A percentile compares a stretch with the other conserved stretches of the same genome.
Conservation (phyloP, 2,888 invertebrate species). For the Pyrochroa serraticornis region DNA sequence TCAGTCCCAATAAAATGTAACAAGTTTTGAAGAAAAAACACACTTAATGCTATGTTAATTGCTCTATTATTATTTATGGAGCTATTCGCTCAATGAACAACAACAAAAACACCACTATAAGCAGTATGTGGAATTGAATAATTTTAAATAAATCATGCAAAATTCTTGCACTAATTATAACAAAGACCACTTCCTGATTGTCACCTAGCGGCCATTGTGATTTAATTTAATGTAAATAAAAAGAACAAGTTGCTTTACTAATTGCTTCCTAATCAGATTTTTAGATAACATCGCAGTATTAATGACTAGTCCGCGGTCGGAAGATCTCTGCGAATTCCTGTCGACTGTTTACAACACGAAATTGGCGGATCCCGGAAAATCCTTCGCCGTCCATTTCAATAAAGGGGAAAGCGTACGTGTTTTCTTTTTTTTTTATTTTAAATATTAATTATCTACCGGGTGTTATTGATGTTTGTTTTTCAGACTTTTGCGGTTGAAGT, state of each 20-base stretch:
- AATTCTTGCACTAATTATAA: constrained; percentile 1
- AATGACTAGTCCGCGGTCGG: constrained; percentile 65
- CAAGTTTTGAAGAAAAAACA: no score
- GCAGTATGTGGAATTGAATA: constrained; percentile 5
- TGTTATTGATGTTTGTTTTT: constrained; percentile 48
- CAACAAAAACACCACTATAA: background rate
- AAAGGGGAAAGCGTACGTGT: constrained; percentile 64
- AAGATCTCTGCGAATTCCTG: constrained; percentile 68
- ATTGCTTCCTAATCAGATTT: constrained; percentile 60
- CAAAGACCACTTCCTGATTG: constrained; percentile 10
- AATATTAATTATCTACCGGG: background rate
- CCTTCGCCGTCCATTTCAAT: constrained; percentile 67
- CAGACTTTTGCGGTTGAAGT: constrained; percentile 81
- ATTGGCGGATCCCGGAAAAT: constrained; percentile 72
- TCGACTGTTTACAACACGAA: constrained; percentile 70
- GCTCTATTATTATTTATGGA: constrained; percentile 10
- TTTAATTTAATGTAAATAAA: background rate
- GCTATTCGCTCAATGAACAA: constrained; percentile 4
- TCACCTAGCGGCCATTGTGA: background rate
- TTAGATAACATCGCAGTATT: constrained; percentile 83
- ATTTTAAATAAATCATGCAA: constrained; percentile 14
- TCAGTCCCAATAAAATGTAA: no score
- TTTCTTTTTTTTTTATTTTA: constrained; percentile 3
- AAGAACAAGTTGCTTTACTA: background rate
- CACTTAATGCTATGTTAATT: background rate